A percentile compares a stretch with the other conserved stretches of the same genome.
phyloP scores from a whole-genome alignment of 2,113 vertebrate genomes.

The Seriola quinqueradiata region DNA sequence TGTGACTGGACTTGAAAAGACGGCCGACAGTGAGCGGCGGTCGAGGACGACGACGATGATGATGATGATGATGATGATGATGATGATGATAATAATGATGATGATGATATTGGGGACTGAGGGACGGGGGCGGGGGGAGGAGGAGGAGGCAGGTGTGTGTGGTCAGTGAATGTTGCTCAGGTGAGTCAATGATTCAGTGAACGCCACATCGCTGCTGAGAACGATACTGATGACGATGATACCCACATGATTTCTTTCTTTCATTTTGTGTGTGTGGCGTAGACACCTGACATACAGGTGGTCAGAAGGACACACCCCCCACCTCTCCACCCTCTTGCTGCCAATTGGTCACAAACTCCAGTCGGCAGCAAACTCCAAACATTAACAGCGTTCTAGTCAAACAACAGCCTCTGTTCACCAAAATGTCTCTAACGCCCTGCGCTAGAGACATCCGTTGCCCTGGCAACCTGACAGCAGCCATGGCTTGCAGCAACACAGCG shows the following conservation, averaged over 20 bases:
- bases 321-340: neutral
- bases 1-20: conserved; percentile 61
- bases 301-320: conserved; percentile 54
- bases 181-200: conserved; percentile 27
- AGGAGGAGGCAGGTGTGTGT: conserved; percentile 18
- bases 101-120: neutral
- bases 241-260: conserved; percentile 25
- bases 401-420: neutral
- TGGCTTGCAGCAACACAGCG: neutral
- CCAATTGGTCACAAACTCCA: neutral
- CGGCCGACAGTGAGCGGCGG: neutral
- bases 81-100: neutral
- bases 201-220: conserved; percentile 55
- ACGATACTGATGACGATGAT: conserved; percentile 19
- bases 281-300: conserved; percentile 22
- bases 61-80: neutral
- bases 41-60: neutral
- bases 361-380: conserved; percentile 67
- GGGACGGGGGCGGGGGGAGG: neutral
- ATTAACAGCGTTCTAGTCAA: neutral
- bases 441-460: neutral
- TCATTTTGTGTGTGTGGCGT: neutral
- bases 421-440: neutral
- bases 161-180: conserved; percentile 52
- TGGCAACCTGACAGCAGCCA: neutral